These are phyloP conservation scores for Apotomis betuletana DNA, from an alignment of 2,888 invertebrate species.

Conservation along the genomic window DNA sequence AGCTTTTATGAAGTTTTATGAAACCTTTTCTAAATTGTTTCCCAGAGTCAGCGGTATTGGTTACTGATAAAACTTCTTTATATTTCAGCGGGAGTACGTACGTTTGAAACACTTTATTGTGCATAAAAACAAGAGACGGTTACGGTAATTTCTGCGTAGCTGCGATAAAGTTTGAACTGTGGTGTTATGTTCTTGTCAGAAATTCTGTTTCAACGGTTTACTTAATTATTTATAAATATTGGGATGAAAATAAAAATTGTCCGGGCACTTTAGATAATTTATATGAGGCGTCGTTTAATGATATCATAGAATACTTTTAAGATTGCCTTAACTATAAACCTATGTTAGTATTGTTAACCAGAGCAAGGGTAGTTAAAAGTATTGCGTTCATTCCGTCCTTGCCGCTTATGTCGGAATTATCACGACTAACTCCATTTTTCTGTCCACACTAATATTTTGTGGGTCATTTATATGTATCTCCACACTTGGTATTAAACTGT, in stretches of 20 bases:
- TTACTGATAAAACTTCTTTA: conserved; percentile 13
- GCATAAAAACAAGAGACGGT: background rate
- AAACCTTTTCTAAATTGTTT: conserved; percentile 17
- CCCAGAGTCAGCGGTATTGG: conserved; percentile 12
- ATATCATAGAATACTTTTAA: no score
- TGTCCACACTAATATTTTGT: no score
- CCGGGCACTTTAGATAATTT: no score
- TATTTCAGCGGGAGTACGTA: background rate
- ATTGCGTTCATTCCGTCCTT: no score
- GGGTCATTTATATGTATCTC: no score
- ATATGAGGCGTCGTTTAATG: no score
- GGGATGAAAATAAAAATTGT: background rate
- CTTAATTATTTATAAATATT: background rate
- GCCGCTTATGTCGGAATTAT: no score
- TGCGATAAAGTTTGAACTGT: background rate
- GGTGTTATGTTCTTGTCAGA: background rate
- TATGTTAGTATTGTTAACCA: no score
- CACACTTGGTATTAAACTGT: no score
- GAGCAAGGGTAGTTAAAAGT: no score
- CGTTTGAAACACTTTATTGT: background rate
- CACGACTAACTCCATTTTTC: no score
- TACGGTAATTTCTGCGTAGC: background rate
- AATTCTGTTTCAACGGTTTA: background rate
- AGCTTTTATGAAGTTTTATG: conserved; percentile 6
- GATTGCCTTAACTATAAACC: no score